Evolutionary conservation across 2,888 invertebrate species (phyloP).

Genomic region (Apeira syringaria): DNA sequence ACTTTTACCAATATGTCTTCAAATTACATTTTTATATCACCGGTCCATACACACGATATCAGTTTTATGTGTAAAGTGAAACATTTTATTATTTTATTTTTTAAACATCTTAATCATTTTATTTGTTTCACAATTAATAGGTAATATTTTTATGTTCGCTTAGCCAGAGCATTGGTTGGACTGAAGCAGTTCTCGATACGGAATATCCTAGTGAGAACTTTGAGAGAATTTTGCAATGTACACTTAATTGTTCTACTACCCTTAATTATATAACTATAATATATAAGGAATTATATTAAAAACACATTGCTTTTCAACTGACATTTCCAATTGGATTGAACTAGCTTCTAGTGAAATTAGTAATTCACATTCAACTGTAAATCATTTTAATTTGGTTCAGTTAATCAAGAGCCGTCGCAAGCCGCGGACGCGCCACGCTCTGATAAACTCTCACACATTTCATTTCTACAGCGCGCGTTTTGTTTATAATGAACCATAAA

Average conservation of each 20-base stretch:
- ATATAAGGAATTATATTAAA: too few relatives aligned
- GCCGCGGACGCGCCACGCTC: slow-evolving; percentile 68
- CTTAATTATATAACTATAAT: too few relatives aligned
- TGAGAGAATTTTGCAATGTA: not conserved
- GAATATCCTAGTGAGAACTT: not conserved
- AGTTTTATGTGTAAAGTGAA: too few relatives aligned
- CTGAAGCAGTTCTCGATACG: not conserved
- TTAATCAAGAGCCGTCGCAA: slow-evolving; percentile 63
- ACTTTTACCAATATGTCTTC: too few relatives aligned
- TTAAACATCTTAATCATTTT: too few relatives aligned
- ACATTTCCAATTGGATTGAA: slow-evolving; percentile 19
- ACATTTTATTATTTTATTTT: too few relatives aligned
- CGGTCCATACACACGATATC: too few relatives aligned
- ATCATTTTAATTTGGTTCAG: slow-evolving; percentile 73
- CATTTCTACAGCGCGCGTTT: slow-evolving; percentile 63
- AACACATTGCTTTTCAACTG: slow-evolving; percentile 7
- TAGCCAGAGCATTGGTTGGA: too few relatives aligned
- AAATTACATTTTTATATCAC: too few relatives aligned
- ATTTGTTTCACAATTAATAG: too few relatives aligned
- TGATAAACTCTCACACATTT: slow-evolving; percentile 69
- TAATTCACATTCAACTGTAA: slow-evolving; percentile 53
- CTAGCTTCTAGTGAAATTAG: slow-evolving; percentile 43
- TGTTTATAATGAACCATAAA: slow-evolving; percentile 56
- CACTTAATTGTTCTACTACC: too few relatives aligned
- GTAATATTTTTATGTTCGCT: too few relatives aligned